These are phyloP conservation scores for Netelia inedita DNA, from an alignment of 2,888 invertebrate species.

Conservation along the genomic window DNA sequence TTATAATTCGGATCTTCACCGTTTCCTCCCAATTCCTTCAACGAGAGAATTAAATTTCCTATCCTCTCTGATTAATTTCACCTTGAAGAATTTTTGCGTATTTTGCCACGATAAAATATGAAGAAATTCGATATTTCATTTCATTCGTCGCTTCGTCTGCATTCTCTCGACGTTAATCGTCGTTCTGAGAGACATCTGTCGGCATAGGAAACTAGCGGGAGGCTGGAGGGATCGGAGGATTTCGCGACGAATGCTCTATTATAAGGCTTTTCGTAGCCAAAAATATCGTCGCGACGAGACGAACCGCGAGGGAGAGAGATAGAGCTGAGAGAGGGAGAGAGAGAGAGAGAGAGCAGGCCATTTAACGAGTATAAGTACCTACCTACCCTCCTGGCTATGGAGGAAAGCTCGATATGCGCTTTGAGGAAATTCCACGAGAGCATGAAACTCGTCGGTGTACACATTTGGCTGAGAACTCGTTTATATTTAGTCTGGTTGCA, in stretches of 20 bases:
- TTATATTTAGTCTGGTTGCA: slow-evolving; percentile 55
- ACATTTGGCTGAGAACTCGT: slow-evolving; percentile 34
- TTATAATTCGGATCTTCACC: too few species aligned
- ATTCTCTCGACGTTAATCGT: neutral
- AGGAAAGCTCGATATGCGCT: slow-evolving; percentile 13
- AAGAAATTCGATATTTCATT: too few species aligned
- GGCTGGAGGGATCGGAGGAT: slow-evolving; percentile 4
- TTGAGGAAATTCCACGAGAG: slow-evolving; percentile 48
- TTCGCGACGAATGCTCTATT: slow-evolving; percentile 50
- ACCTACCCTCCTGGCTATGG: neutral
- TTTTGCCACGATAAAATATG: too few species aligned
- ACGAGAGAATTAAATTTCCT: neutral
- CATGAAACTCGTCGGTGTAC: slow-evolving; percentile 40
- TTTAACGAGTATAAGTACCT: slow-evolving; percentile 56
- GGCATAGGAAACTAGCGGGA: slow-evolving; percentile 43
- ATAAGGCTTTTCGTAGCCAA: slow-evolving; percentile 54
- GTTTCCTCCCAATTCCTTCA: neutral
- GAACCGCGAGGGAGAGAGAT: slow-evolving; percentile 8
- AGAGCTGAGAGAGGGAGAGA: neutral
- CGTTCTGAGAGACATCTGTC: slow-evolving; percentile 45
- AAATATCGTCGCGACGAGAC: slow-evolving; percentile 53
- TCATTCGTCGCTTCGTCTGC: neutral
- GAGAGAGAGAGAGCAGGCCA: slow-evolving; percentile 31
- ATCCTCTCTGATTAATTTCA: too few species aligned
- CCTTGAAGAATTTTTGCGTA: too few species aligned